Base-by-base conservation (phyloP, 1,140 invertebrate species). In the Ostrea denselamellosa region DNA sequence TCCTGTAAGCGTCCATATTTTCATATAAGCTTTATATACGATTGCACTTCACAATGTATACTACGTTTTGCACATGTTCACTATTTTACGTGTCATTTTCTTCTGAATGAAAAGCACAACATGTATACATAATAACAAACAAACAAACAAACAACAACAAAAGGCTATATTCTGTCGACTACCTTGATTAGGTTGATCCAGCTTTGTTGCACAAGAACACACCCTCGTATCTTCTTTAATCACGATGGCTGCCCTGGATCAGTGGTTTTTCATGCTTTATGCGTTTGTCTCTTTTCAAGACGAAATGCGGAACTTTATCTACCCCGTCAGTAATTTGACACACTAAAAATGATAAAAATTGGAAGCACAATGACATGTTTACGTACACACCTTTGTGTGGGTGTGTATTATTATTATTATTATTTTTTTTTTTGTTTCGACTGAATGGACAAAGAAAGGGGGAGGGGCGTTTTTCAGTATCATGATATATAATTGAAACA, bases 311-410 rank as follows among this genome's bases (percentile, higher is more conserved):
- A 77, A 77, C 25, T 34, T 25, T 77, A 77, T 77, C 68, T 34
- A 77, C 68, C 68, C 68, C 8, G 68, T 77, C 12, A 28, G 68
- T 77, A 77, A 77, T 77, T 77, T 25, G 68, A 77, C 68, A 77
- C 68, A 77, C 68, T 10, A 25, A 77, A 25, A 77, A 28, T 25
- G 14, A 77, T 77, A 22, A 28, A 34, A 12, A 28, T 34, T 25
- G 68, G 7, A 8, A 77, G 9, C 68, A 77, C 58, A 62, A 62
- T 62, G n/a, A n/a, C 58, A 62, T 62, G 58, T 62, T 62, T 62
- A 19, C 58, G 25, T n/a, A 62, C 56, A 19, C 14, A 62, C 56
- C 56, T 8, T 17, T 12, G 12, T 58, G 8, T 58, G 19, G 17
- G 17, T 56, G 54, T 14, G 9, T 9, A 12, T 56, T 12, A 12